These are phyloP conservation scores for Pentamera pediparva DNA, from an alignment of 53 echinoderm and acorn worm species.

Conservation along the genomic window DNA sequence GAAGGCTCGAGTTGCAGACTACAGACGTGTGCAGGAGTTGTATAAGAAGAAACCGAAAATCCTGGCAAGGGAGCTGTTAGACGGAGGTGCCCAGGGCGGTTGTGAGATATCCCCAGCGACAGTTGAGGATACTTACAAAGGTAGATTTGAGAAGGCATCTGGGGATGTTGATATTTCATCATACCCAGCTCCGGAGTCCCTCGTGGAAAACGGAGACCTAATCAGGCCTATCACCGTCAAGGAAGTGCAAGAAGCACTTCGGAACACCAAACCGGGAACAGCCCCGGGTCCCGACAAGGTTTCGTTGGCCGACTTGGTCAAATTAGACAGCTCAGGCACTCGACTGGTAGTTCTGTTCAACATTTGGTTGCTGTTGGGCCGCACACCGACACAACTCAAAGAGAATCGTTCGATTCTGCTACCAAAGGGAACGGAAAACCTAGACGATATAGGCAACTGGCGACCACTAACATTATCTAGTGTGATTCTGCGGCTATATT, in stretches of 20 bases:
- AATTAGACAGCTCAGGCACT: neutral
- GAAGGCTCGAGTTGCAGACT: neutral
- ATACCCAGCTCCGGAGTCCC: neutral
- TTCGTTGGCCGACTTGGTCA: neutral
- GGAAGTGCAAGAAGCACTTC: neutral
- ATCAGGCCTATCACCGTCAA: neutral
- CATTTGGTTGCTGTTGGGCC: neutral
- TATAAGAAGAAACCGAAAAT: neutral
- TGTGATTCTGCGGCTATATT: neutral
- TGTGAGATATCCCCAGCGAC: neutral
- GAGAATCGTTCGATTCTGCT: neutral
- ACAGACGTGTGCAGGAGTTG: neutral
- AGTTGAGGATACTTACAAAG: neutral
- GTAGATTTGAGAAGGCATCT: neutral
- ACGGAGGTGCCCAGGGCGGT: neutral
- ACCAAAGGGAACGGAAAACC: neutral
- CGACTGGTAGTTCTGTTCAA: neutral
- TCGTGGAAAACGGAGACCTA: neutral
- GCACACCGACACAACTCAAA: neutral
- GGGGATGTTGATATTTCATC: neutral
- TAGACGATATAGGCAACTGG: neutral
- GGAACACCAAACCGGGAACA: neutral
- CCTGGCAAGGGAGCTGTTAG: neutral
- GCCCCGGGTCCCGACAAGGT: neutral
- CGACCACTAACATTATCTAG: neutral